Base-by-base conservation (phyloP, 2,888 invertebrate species). In the Nemotelus pantherinus region DNA sequence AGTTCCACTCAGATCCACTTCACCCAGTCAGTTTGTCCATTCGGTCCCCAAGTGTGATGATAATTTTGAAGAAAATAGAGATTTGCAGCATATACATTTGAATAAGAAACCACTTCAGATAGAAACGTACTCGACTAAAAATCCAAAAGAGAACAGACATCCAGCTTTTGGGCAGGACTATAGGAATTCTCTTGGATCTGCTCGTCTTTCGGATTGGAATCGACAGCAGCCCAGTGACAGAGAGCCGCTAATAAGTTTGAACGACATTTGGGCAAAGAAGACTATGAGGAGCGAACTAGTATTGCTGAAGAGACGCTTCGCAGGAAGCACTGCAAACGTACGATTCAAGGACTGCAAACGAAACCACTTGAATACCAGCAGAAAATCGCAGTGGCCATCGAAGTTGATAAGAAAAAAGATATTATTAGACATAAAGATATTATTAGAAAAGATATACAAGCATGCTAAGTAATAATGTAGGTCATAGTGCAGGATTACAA, bases 391-490 rank as follows among this genome's bases (percentile, higher is more conserved):
- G 94, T 95, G 0, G 95, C 95, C 0, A 85, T 94, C 3, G 90
- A 92, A 85, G 92, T 95, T 0, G 95, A 95, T 85, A 90, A 91
- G 77, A 89, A 92, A 0, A 95, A 95, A 84, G 94, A 94, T 82
- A 86, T 88, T n/a, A n/a, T n/a, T n/a, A n/a, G n/a, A n/a, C n/a
- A n/a, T n/a, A n/a, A n/a, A n/a, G n/a, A n/a, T n/a, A n/a, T n/a
- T n/a, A n/a, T n/a, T n/a, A n/a, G n/a, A n/a, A n/a, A n/a, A n/a
- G n/a, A n/a, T n/a, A n/a, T n/a, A n/a, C n/a, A n/a, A n/a, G n/a
- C n/a, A n/a, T n/a, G n/a, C n/a, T n/a, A n/a, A n/a, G n/a, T n/a
- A n/a, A n/a, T n/a, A n/a, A n/a, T n/a, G n/a, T n/a, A n/a, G n/a
- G n/a, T n/a, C n/a, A n/a, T n/a, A n/a, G n/a, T n/a, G n/a, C n/a